These are phyloP conservation scores for Blastobasis adustella DNA, from an alignment of 2,888 invertebrate species.

Conservation along the genomic window DNA sequence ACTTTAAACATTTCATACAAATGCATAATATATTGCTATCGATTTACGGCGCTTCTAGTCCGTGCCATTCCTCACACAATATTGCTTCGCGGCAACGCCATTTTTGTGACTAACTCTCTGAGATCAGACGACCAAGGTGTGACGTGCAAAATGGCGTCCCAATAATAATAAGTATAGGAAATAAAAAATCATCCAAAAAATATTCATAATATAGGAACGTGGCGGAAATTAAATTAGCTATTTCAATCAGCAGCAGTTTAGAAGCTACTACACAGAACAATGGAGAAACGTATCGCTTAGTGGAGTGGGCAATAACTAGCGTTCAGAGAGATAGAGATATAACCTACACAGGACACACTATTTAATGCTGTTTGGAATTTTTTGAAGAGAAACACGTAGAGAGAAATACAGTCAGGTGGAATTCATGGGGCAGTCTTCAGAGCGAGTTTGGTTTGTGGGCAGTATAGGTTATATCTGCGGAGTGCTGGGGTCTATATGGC, in stretches of 20 bases:
- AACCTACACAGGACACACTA: too few species aligned
- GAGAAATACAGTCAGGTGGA: too few species aligned
- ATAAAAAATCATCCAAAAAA: constrained; percentile 9
- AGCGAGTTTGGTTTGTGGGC: not conserved
- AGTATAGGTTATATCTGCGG: not conserved
- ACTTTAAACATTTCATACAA: constrained; percentile 28
- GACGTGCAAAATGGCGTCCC: constrained; percentile 10
- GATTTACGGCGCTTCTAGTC: not conserved
- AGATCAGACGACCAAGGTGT: constrained; percentile 13
- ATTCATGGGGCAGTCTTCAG: too few species aligned
- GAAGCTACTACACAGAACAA: too few species aligned
- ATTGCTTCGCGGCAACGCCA: not conserved
- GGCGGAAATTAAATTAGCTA: not conserved
- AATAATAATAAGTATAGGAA: constrained; percentile 13
- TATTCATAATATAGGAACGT: constrained; percentile 21
- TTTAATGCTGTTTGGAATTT: too few species aligned
- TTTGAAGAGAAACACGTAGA: too few species aligned
- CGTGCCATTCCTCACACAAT: too few species aligned
- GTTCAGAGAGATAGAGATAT: too few species aligned
- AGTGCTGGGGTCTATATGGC: constrained; percentile 81
- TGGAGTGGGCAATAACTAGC: too few species aligned
- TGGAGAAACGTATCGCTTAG: too few species aligned
- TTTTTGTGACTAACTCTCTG: constrained; percentile 8
- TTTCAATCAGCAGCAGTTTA: too few species aligned
- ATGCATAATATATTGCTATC: constrained; percentile 15